A percentile compares a stretch with the other conserved stretches of the same genome.
Conservation (phyloP, 2,113 vertebrate species). For the Callorhinus ursinus region DNA sequence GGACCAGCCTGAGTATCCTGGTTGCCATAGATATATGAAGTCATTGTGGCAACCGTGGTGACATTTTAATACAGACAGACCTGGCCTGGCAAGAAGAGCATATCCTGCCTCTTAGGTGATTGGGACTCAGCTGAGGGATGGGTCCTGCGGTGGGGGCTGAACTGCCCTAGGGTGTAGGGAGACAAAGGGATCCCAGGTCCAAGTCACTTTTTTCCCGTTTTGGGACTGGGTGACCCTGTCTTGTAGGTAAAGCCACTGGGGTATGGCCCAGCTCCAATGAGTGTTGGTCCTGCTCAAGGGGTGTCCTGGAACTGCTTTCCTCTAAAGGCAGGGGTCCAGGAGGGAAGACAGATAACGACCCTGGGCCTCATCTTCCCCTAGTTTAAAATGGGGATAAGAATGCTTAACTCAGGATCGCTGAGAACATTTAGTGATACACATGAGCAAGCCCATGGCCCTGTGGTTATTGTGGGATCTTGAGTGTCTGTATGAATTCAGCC, state of each 20-base stretch:
- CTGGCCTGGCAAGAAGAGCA: neutral
- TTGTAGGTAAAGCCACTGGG: neutral
- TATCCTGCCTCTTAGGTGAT: neutral
- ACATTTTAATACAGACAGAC: neutral
- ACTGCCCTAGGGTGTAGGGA: neutral
- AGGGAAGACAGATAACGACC: neutral
- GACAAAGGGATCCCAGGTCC: neutral
- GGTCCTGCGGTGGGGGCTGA: too few species aligned
- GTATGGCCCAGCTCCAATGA: neutral
- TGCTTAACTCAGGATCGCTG: neutral
- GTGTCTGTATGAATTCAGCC: neutral
- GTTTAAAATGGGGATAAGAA: neutral
- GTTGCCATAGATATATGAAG: neutral
- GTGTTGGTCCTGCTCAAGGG: neutral
- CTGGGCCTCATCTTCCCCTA: neutral
- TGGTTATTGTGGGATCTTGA: neutral
- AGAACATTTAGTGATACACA: neutral
- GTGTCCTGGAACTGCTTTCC: neutral
- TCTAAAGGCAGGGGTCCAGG: neutral
- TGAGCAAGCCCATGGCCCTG: neutral
- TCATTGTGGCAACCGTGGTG: neutral
- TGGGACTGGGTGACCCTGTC: fast-evolving
- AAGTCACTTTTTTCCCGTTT: neutral
- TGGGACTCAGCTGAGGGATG: neutral
- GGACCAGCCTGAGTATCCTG: neutral